Evolutionary conservation across 2,888 invertebrate genomes (phyloP).

Genomic region (Hyposoter dolosus): DNA sequence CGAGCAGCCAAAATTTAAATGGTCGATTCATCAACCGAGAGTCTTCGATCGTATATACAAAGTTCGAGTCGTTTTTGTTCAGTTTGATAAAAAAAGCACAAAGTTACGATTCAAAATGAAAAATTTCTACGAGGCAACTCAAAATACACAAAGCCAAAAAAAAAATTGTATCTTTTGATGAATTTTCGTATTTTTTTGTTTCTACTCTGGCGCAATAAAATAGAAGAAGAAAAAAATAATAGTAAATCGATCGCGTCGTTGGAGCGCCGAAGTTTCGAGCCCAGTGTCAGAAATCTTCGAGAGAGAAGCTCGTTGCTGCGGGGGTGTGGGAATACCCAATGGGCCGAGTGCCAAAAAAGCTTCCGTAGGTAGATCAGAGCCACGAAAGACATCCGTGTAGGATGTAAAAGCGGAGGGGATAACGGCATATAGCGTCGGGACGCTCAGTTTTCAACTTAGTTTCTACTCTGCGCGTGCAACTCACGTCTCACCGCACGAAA

Average conservation of each 20-base stretch:
- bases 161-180: background rate
- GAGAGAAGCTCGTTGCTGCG: constrained; percentile 68
- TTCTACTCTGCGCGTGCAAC: constrained; percentile 77
- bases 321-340: constrained; percentile 82
- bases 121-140: background rate
- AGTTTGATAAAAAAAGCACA: background rate
- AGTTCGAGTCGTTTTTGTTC: background rate
- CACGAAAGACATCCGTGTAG: constrained; percentile 73
- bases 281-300: constrained; percentile 75
- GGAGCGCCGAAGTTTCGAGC: constrained; percentile 27
- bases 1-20: background rate
- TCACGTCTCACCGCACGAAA: constrained; percentile 73
- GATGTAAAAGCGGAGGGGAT: constrained; percentile 81
- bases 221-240: background rate
- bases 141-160: background rate
- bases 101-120: background rate
- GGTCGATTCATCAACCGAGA: background rate
- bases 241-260: constrained; percentile 51
- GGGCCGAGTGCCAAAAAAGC: constrained; percentile 80
- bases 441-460: constrained; percentile 83
- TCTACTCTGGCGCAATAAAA: background rate
- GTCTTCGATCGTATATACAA: background rate
- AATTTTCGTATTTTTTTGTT: background rate
- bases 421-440: constrained; percentile 86
- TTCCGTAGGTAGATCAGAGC: constrained; percentile 66